Conservation (phyloP, 2,888 invertebrate genomes). For the Erebia palarica region DNA sequence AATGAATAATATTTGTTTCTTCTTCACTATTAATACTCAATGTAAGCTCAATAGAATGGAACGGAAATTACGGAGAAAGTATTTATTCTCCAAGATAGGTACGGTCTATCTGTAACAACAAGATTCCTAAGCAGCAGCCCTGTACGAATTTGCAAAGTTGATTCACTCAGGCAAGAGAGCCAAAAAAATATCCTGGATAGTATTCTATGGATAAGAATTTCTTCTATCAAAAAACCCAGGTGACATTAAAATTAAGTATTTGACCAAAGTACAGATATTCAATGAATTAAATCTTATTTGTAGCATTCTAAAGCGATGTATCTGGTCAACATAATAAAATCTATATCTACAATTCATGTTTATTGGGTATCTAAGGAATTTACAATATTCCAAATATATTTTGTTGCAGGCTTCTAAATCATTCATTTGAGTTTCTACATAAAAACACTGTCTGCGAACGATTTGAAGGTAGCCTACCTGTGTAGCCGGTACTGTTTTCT, state of each 20-base stretch:
- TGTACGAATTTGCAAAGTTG: no score
- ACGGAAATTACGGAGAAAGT: no score
- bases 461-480: no score
- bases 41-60: no score
- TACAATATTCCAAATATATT: neutral
- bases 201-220: neutral
- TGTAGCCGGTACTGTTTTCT: no score
- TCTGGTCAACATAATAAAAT: neutral
- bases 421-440: neutral
- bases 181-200: no score
- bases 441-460: neutral
- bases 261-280: neutral
- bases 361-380: neutral
- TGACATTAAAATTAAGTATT: neutral
- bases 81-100: neutral
- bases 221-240: neutral
- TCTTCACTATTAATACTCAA: neutral
- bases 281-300: neutral
- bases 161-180: no score
- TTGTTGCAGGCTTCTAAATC: neutral
- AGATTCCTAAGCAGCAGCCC: no score
- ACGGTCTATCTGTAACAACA: no score
- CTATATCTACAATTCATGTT: neutral
- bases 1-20: slow-evolving; percentile 6
- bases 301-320: neutral